Evolutionary conservation across 1,140 invertebrate genomes (phyloP), one percentile per base, ranked within the genome.

Genomic region (Penaeus vannamei): DNA sequence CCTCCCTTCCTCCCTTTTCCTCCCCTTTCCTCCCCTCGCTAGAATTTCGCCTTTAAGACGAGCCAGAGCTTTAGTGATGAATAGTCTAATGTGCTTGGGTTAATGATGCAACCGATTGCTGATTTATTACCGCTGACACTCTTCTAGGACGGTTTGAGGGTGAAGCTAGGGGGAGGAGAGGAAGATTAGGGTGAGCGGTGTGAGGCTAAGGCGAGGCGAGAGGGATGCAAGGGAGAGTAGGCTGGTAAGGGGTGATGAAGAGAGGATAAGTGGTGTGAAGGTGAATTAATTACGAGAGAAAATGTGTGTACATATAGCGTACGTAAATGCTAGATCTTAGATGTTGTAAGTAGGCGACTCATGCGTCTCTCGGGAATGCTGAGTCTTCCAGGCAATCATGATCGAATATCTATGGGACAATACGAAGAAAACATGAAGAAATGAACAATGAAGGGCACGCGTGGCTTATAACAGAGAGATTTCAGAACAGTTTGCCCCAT

Each of bases 51-150:
- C 62, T 83, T 83, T 83, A 32, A 61, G 32, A n/a, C 19, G 29
- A 59, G 60, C 81, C 81, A 53, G 53, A 53, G 53, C 53, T 53
- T 46, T 62, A 23, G 53, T 83, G 81, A 83, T 83, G 81, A 83
- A 83, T 83, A 29, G 29, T 61, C 61, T 61, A 83, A 83, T 83
- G 81, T 32, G 23, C 81, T 32, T 62, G 36, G 46, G 64, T 66
- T 85, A 85, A 85, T 85, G 84, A 85, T 53, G 46, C 64, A 53
- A 53, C 53, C 53, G 53, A 53, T 53, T 53, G 14, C 53, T 53
- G 53, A 53, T 53, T 53, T 53, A 53, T 53, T 17, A 17, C 53
- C 53, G 53, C 53, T 53, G 10, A 53, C 53, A 53, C 53, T 53
- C 53, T 53, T 53, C 53, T 85, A 46, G 32, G 36, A 5, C 22